Evolutionary conservation across 2,888 invertebrate species (phyloP).

Genomic region (Zygothrica quintamaculata): DNA sequence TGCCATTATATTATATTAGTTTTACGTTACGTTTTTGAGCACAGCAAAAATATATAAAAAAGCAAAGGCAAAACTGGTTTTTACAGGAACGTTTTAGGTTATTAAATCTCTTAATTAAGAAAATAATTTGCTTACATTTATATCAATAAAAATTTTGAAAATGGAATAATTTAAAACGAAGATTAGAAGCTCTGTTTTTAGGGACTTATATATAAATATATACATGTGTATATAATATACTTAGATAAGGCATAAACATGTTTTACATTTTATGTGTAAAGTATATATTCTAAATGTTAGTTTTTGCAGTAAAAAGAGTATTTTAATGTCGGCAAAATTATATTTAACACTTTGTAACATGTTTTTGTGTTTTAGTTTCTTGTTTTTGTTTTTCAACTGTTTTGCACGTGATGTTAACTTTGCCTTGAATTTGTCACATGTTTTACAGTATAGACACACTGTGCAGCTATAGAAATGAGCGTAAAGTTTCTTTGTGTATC

Average conservation of each 20-base stretch:
- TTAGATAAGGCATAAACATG: too few species aligned
- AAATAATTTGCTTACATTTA: too few species aligned
- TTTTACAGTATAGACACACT: conserved; percentile 40
- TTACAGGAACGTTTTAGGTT: conserved; percentile 6
- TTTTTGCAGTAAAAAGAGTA: too few species aligned
- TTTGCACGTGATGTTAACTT: conserved; percentile 70
- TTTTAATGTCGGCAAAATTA: not conserved
- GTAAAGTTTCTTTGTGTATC: conserved; percentile 11
- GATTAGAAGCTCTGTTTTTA: too few species aligned
- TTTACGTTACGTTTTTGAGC: conserved; percentile 11
- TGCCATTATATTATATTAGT: not conserved
- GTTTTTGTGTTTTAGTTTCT: conserved; percentile 1
- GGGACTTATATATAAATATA: too few species aligned
- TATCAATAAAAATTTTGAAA: too few species aligned
- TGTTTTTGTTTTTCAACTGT: too few species aligned
- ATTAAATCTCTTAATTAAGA: conserved; percentile 13
- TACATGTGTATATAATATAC: too few species aligned
- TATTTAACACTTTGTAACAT: conserved; percentile 2
- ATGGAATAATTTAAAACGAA: too few species aligned
- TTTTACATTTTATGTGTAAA: too few species aligned
- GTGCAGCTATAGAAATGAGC: conserved; percentile 31
- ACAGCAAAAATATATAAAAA: conserved; percentile 2
- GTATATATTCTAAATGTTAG: too few species aligned
- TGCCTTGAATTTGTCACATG: conserved; percentile 47
- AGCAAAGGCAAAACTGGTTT: conserved; percentile 40